Conservation (phyloP, 2,888 invertebrate species). For the Metellina segmentata region DNA sequence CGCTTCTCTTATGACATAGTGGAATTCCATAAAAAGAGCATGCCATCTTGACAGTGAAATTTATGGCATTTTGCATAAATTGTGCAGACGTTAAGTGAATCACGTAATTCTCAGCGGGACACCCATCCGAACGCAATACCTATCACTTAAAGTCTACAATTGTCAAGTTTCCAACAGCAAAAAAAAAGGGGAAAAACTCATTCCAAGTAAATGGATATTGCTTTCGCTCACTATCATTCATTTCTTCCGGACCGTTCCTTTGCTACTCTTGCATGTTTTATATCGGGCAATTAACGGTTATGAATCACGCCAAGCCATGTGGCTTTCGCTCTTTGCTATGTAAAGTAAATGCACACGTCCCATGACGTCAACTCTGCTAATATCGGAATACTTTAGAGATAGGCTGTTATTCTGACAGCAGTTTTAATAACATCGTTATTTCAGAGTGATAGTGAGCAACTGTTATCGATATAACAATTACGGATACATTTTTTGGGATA, state of each 20-base stretch:
- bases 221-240: not conserved
- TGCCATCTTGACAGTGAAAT: too few relatives aligned
- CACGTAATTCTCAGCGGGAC: too few relatives aligned
- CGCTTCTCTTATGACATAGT: too few relatives aligned
- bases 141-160: not conserved
- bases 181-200: not conserved
- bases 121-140: not conserved
- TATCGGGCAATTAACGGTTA: not conserved
- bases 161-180: not conserved
- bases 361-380: not conserved
- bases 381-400: not conserved
- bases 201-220: not conserved
- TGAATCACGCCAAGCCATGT: not conserved
- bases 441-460: too few relatives aligned
- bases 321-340: not conserved
- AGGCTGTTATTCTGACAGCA: too few relatives aligned
- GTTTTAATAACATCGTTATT: too few relatives aligned
- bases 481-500: too few relatives aligned
- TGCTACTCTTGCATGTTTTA: not conserved
- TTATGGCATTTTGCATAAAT: too few relatives aligned
- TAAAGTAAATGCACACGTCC: not conserved
- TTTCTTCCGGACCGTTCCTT: not conserved
- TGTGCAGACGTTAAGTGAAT: too few relatives aligned
- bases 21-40: too few relatives aligned
- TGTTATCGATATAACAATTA: too few relatives aligned